Evolutionary conservation across 2,797 vertebrate species (phyloP), one percentile per base, ranked within the genome.

Genomic region (Emys orbicularis): DNA sequence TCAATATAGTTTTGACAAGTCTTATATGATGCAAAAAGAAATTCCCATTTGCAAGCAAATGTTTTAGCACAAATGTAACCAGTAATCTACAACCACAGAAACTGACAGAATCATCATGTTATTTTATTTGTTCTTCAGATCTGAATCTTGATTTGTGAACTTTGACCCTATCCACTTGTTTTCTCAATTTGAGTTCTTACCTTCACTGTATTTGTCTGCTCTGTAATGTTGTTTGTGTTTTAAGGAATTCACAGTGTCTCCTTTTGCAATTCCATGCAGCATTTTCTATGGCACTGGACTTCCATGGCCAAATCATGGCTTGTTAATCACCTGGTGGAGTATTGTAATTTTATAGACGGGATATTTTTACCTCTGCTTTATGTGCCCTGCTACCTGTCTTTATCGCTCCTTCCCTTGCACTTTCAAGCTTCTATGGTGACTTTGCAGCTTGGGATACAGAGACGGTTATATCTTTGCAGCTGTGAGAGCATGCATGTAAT

Each of bases 11-110:
- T 56, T 79, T 87, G 41, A 29, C 27, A 72, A 11, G 44, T 79
- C 79, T 2, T 15, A n/a, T 79, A 50, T 90, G 23, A 76, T 47
- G 27, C 57, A 91, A 90, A 84, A 86, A 91, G 4, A 89, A 92
- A 92, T 91, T 53, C 44, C 31, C 10, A 31, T 91, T 92, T 93
- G 27, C 82, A 95, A 90, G 83, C 49, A 90, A 41, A 79, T 82
- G 31, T 86, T 19, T n/a, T 83, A 87, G 86, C 21, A 54, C 84
- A 96, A 87, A 0, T 29, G 10, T 29, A 72, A 61, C 34, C 37
- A 76, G 44, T 68, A 31, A 50, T 83, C 87, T 95, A 12, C 56
- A 88, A 1, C 61, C 47, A 65, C 44, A 44, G 44, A 44, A 44
- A 44, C 44, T 44, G 44, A 61, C 34, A 65, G 19, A 79, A 94